phyloP scores from a whole-genome alignment of 2,888 invertebrate species.

The Psylliodes chrysocephalus region DNA sequence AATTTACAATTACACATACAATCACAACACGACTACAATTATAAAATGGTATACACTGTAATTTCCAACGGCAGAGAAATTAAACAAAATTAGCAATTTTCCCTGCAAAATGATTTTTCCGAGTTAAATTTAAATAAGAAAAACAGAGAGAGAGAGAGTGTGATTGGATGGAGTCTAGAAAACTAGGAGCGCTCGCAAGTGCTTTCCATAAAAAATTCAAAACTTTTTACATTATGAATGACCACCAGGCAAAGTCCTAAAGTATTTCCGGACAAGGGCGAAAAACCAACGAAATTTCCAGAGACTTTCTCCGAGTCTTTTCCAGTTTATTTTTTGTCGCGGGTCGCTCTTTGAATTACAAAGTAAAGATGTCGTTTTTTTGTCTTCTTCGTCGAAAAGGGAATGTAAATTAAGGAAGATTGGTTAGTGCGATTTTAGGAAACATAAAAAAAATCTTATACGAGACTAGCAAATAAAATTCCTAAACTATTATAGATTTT shows the following conservation, averaged over 20 bases:
- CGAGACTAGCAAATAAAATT: too few species aligned
- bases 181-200: slow-evolving; percentile 4
- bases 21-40: too few species aligned
- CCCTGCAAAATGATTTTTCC: neutral
- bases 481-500: too few species aligned
- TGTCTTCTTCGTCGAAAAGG: neutral
- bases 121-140: neutral
- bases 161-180: too few species aligned
- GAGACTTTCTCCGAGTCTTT: neutral
- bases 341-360: slow-evolving; percentile 23
- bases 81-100: neutral
- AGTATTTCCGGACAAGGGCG: neutral
- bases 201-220: slow-evolving; percentile 11
- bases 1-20: too few species aligned
- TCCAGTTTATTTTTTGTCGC: slow-evolving; percentile 7
- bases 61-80: neutral
- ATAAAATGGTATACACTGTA: neutral
- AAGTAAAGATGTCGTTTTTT: slow-evolving; percentile 19
- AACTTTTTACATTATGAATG: slow-evolving; percentile 9
- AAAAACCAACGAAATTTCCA: slow-evolving; percentile 1
- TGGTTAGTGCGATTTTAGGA: too few species aligned
- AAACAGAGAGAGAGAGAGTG: neutral
- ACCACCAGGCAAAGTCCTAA: neutral
- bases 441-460: too few species aligned
- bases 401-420: slow-evolving; percentile 10